Evolutionary conservation across 2,113 vertebrate genomes (phyloP).

Genomic region (Falcunculus frontatus): DNA sequence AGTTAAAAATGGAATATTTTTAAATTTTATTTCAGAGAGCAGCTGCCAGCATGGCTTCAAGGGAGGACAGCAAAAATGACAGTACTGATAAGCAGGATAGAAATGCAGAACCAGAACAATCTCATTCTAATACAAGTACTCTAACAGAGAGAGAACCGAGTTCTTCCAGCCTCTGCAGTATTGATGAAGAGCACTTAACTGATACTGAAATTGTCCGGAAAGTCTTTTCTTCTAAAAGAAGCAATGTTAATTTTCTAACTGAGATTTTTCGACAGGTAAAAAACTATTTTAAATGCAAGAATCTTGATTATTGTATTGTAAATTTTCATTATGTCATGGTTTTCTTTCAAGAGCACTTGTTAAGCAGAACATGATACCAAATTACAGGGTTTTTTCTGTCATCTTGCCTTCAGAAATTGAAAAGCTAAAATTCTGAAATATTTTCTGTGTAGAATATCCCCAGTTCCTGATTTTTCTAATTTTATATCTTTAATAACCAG

Average conservation of each 20-base stretch:
- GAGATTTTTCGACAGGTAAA: constrained; percentile 98
- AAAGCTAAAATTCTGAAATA: neutral
- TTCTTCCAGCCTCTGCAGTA: constrained; percentile 97
- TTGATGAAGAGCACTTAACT: constrained; percentile 95
- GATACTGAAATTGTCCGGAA: constrained; percentile 96
- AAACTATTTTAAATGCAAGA: neutral
- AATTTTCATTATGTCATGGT: neutral
- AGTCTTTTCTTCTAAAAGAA: constrained; percentile 92
- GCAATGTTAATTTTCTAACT: constrained; percentile 95
- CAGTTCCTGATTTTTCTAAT: neutral
- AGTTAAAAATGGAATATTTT: neutral
- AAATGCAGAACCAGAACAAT: constrained; percentile 85
- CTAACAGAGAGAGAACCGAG: constrained; percentile 97
- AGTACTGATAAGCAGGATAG: constrained; percentile 74
- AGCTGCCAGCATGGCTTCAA: constrained; percentile 90
- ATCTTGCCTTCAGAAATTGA: neutral
- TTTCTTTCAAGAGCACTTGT: neutral
- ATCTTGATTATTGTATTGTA: neutral
- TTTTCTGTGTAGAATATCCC: neutral
- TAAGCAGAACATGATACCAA: neutral
- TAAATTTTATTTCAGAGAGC: constrained; percentile 80
- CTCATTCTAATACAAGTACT: constrained; percentile 97
- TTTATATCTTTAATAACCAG: neutral
- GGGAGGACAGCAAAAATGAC: constrained; percentile 81
- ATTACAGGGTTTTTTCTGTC: neutral